Percentiles rank a stretch among this genome's conserved stretches.
phyloP scores from a whole-genome alignment of 2,113 vertebrate genomes.

The Mionectes macconnelli region DNA sequence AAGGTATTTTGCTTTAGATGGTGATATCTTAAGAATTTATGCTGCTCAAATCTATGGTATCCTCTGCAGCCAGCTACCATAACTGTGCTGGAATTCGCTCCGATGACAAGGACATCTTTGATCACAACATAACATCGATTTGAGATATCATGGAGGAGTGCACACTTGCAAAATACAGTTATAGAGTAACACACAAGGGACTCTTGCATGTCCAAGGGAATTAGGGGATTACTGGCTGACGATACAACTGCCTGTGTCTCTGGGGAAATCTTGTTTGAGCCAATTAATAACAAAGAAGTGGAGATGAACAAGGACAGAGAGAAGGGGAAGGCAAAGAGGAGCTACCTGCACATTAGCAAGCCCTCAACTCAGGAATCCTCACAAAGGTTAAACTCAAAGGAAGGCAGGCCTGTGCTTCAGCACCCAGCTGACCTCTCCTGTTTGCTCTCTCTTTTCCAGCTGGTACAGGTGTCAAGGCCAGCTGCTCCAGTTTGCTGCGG shows the following conservation, averaged over 20 bases:
- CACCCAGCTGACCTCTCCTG: not conserved
- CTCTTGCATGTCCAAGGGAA: not conserved
- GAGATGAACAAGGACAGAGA: not conserved
- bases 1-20: not conserved
- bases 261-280: not conserved
- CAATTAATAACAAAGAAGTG: not conserved
- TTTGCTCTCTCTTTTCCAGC: not conserved
- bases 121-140: not conserved
- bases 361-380: not conserved
- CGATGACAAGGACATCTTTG: conserved; percentile 5
- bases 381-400: not conserved
- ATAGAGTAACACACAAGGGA: not conserved
- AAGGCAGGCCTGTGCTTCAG: not conserved
- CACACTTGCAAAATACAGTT: not conserved
- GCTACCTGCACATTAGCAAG: not conserved
- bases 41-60: not conserved
- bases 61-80: not conserved
- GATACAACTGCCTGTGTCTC: not conserved
- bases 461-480: not conserved
- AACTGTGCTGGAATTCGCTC: not conserved
- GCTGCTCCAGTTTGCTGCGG: not conserved
- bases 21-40: not conserved
- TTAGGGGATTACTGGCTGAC: not conserved
- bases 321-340: not conserved
- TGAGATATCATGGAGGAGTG: not conserved